phyloP scores from a whole-genome alignment of 2,113 vertebrate species.

The Pluvialis apricaria region DNA sequence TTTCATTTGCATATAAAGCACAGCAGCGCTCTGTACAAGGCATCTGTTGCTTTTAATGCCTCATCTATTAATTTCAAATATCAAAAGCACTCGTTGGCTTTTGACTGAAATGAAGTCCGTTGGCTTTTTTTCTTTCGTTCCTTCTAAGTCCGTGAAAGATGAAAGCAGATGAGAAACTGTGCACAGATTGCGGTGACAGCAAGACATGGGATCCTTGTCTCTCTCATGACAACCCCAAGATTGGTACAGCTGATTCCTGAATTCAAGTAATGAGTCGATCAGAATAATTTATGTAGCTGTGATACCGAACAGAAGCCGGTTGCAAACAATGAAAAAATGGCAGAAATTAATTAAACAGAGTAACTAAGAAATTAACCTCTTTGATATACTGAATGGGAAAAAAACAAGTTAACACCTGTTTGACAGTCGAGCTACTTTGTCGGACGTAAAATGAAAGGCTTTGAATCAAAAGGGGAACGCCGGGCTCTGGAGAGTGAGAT shows the following conservation, averaged over 20 bases:
- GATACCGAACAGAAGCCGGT: background rate
- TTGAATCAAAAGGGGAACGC: background rate
- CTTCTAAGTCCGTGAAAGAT: background rate
- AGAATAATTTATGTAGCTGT: background rate
- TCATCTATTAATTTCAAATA: background rate
- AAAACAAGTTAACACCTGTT: background rate
- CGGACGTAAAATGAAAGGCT: background rate
- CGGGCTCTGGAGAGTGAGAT: background rate
- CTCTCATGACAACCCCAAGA: background rate
- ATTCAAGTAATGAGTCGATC: background rate
- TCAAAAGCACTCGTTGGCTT: background rate
- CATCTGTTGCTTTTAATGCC: constrained; percentile 27
- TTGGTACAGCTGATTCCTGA: background rate
- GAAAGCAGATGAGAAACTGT: constrained; percentile 6
- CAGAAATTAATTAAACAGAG: constrained; percentile 2
- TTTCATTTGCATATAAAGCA: background rate
- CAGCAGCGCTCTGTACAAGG: background rate
- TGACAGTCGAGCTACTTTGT: background rate
- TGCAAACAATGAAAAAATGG: background rate
- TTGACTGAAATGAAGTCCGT: background rate
- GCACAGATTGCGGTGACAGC: constrained; percentile 26
- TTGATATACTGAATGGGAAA: background rate
- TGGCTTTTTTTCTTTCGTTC: constrained; percentile 4
- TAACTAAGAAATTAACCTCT: background rate
- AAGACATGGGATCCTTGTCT: background rate